phyloP scores from a whole-genome alignment of 92 coral and sea anemone genomes.

The Porites lobata region DNA sequence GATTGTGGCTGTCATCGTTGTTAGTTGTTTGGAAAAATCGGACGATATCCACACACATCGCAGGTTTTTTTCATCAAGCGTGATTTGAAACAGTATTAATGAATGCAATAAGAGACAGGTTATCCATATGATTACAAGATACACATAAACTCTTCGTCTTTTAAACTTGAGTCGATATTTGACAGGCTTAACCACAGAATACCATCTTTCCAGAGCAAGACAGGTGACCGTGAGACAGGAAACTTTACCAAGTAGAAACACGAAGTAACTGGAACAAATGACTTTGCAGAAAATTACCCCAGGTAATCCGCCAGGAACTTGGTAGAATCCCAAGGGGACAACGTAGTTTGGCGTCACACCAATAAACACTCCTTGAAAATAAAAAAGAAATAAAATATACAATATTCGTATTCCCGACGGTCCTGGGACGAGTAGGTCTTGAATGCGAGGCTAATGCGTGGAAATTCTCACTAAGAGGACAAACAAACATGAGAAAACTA shows the following conservation, averaged over 20 bases:
- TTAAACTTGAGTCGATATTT: constrained; percentile 49
- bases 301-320: constrained; percentile 53
- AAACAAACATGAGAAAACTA: too few species aligned
- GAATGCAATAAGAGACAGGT: constrained; percentile 52
- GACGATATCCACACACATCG: constrained; percentile 60
- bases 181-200: constrained; percentile 76
- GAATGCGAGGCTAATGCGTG: neutral
- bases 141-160: constrained; percentile 45
- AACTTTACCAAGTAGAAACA: constrained; percentile 73
- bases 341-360: constrained; percentile 70
- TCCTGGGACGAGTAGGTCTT: neutral
- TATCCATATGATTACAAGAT: constrained; percentile 69
- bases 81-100: constrained; percentile 58
- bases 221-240: constrained; percentile 76
- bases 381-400: neutral
- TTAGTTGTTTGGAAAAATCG: constrained; percentile 6
- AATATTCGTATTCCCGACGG: constrained; percentile 22
- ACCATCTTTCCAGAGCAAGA: constrained; percentile 91
- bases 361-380: constrained; percentile 62
- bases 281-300: constrained; percentile 79
- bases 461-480: too few species aligned
- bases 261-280: constrained; percentile 82
- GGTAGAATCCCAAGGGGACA: constrained; percentile 49
- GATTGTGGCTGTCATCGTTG: constrained; percentile 31
- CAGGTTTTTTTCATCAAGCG: constrained; percentile 44